Conservation (phyloP, 2,113 vertebrate genomes). For the Burhinus oedicnemus region DNA sequence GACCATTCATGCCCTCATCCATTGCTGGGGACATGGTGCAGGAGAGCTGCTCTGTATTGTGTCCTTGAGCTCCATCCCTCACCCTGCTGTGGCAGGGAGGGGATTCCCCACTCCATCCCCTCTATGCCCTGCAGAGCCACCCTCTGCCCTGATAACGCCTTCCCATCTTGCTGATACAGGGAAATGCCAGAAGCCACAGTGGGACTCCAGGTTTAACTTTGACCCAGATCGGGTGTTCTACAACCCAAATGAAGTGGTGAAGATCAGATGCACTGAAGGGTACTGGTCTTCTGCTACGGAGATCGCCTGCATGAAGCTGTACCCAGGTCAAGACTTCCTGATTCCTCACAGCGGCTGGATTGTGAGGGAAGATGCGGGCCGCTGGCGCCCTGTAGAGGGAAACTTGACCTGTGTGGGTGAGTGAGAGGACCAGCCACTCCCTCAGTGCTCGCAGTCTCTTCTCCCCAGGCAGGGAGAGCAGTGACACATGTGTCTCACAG, state of each 20-base stretch:
- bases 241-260: background rate
- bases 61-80: background rate
- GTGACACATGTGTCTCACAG: background rate
- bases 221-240: background rate
- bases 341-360: background rate
- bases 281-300: background rate
- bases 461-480: background rate
- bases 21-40: no score
- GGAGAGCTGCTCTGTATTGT: background rate
- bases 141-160: background rate
- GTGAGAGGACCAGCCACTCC: background rate
- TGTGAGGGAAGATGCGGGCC: background rate
- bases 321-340: background rate
- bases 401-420: constrained; percentile 30
- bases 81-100: background rate
- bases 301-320: background rate
- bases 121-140: background rate
- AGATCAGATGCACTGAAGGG: background rate
- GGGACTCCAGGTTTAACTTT: background rate
- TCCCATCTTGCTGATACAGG: background rate
- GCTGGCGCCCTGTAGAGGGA: background rate
- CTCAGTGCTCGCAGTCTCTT: background rate
- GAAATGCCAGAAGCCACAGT: constrained; percentile 19
- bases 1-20: no score
- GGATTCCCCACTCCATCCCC: background rate